phyloP scores from a whole-genome alignment of 2,888 invertebrate species.

The Aphidoletes aphidimyza region DNA sequence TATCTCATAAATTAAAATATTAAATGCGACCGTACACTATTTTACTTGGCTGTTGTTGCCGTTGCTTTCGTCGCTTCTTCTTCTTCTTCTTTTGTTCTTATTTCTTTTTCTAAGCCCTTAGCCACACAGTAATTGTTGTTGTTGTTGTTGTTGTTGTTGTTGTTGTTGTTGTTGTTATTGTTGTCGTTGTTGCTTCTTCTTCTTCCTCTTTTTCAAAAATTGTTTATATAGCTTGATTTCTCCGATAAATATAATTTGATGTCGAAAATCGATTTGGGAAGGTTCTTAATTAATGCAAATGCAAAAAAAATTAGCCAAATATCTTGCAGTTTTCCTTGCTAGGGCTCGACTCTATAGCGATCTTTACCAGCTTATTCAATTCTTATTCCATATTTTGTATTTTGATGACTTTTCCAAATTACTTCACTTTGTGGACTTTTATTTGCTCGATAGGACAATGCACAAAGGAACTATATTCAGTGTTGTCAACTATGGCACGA shows the following conservation, averaged over 20 bases:
- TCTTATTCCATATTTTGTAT: neutral
- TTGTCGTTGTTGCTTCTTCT: neutral
- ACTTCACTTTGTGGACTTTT: neutral
- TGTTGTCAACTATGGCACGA: constrained; percentile 28
- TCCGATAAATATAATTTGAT: too few species aligned
- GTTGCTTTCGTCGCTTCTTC: neutral
- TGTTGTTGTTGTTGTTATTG: neutral
- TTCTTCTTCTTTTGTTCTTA: constrained; percentile 12
- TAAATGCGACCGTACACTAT: neutral
- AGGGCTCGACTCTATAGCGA: neutral
- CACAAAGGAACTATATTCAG: constrained; percentile 29
- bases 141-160: neutral
- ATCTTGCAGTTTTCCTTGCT: neutral
- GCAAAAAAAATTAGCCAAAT: neutral
- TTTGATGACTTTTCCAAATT: neutral
- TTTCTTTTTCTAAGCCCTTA: neutral
- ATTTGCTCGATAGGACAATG: neutral
- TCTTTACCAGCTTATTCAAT: neutral
- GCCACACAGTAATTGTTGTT: too few species aligned
- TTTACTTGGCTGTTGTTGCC: neutral
- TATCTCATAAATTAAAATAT: constrained; percentile 47
- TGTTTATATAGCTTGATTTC: neutral
- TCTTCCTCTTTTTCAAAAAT: neutral
- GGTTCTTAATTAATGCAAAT: neutral
- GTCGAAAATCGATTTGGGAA: neutral